These are phyloP conservation scores for Malurus leucopterus DNA, from an alignment of 2,797 vertebrate species.

Conservation along the genomic window DNA sequence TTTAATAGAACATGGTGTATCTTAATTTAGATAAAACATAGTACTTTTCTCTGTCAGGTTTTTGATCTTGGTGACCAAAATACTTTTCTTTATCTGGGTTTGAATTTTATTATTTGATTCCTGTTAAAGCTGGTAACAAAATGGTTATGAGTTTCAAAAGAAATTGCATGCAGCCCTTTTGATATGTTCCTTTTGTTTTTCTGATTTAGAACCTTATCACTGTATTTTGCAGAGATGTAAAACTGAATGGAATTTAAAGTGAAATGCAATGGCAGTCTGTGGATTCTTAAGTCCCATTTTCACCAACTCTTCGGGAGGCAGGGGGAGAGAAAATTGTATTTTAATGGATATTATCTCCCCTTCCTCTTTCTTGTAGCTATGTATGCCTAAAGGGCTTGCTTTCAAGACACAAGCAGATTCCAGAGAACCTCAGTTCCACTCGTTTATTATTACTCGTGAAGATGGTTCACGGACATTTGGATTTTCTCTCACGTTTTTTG, in stretches of 20 bases:
- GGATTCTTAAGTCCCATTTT: background rate
- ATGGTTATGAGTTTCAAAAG: background rate
- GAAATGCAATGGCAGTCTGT: background rate
- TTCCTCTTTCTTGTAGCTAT: conserved; percentile 71
- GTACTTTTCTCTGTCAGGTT: background rate
- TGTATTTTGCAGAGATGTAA: background rate
- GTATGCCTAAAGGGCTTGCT: conserved; percentile 88
- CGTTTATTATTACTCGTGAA: conserved; percentile 97
- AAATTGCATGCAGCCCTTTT: background rate
- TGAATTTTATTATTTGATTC: background rate
- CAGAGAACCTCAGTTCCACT: conserved; percentile 92
- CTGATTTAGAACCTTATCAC: background rate
- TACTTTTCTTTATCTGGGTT: background rate
- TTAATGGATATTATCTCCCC: background rate
- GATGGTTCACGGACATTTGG: conserved; percentile 97
- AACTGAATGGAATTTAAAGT: background rate
- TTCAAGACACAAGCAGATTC: conserved; percentile 92
- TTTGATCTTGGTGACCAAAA: background rate
- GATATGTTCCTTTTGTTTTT: background rate
- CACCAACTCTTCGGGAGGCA: background rate
- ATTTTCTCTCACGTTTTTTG: conserved; percentile 96
- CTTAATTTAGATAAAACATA: background rate
- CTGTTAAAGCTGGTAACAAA: background rate
- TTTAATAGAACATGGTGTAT: background rate
- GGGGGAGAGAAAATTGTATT: background rate